Percentiles rank a stretch among this genome's conserved stretches.
These are phyloP conservation scores for Psittacula echo DNA, from an alignment of 2,797 vertebrate genomes.

Conservation along the genomic window DNA sequence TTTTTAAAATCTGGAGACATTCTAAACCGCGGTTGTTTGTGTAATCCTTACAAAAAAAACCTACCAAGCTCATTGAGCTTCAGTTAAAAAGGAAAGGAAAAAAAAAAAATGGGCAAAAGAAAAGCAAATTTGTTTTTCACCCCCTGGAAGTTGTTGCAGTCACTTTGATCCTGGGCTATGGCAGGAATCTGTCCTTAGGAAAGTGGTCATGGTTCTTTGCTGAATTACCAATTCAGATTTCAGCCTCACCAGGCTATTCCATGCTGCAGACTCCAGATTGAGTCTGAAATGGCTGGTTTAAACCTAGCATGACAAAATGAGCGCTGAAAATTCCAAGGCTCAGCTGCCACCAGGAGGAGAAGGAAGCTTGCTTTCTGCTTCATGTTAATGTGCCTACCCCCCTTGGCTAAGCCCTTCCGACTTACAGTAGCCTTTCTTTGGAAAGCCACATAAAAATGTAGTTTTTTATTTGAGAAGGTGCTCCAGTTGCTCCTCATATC, in stretches of 20 bases:
- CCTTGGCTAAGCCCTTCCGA: neutral
- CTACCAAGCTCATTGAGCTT: neutral
- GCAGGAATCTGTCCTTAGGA: conserved; percentile 41
- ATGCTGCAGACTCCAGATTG: neutral
- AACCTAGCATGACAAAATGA: neutral
- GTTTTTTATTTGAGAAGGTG: neutral
- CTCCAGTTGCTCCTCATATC: conserved; percentile 17
- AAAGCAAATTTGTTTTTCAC: conserved; percentile 73
- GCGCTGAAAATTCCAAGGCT: neutral
- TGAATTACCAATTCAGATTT: neutral
- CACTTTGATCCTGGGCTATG: conserved; percentile 28
- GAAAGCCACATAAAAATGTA: neutral
- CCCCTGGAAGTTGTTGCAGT: conserved; percentile 78
- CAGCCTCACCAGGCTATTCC: neutral
- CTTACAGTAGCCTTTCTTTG: conserved; percentile 13
- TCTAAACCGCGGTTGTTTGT: conserved; percentile 33
- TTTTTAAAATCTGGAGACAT: conserved; percentile 76
- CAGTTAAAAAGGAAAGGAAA: neutral
- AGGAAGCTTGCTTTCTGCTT: neutral
- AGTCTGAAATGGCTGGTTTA: neutral
- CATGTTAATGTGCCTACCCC: neutral
- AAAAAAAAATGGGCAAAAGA: conserved; percentile 12
- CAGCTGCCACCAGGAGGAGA: conserved; percentile 6
- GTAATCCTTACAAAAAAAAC: neutral
- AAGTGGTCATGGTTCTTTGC: neutral